These are phyloP conservation scores for Tenodera sinensis DNA, from an alignment of 2,888 invertebrate species.

Conservation along the genomic window DNA sequence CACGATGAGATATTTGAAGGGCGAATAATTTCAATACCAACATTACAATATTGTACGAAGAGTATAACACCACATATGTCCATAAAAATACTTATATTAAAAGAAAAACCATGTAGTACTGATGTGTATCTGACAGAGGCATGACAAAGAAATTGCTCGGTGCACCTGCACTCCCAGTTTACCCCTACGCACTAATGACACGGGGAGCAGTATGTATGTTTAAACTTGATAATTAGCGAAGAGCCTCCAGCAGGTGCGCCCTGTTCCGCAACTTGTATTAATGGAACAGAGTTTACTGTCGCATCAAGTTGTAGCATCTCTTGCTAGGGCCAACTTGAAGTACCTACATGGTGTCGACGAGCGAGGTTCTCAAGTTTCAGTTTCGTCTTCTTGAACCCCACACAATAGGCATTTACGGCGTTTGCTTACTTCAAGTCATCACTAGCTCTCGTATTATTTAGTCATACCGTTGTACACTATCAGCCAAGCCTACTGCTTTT, in stretches of 20 bases:
- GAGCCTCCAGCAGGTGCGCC: not conserved
- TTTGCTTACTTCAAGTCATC: too few species aligned
- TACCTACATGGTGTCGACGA: not conserved
- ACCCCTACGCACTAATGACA: not conserved
- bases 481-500: too few species aligned
- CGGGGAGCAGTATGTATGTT: not conserved
- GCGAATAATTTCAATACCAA: too few species aligned
- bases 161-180: not conserved
- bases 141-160: not conserved
- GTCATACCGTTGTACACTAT: too few species aligned
- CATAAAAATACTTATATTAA: too few species aligned
- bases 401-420: too few species aligned
- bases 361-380: not conserved
- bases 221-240: not conserved
- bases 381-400: too few species aligned
- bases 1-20: too few species aligned
- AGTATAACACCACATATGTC: too few species aligned
- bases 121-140: not conserved
- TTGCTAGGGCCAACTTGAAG: not conserved
- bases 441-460: too few species aligned
- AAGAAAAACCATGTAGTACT: not conserved
- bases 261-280: not conserved
- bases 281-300: not conserved
- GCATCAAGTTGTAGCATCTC: too few species aligned
- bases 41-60: too few species aligned